phyloP scores from a whole-genome alignment of 2,113 vertebrate species.

The Desmodus rotundus region DNA sequence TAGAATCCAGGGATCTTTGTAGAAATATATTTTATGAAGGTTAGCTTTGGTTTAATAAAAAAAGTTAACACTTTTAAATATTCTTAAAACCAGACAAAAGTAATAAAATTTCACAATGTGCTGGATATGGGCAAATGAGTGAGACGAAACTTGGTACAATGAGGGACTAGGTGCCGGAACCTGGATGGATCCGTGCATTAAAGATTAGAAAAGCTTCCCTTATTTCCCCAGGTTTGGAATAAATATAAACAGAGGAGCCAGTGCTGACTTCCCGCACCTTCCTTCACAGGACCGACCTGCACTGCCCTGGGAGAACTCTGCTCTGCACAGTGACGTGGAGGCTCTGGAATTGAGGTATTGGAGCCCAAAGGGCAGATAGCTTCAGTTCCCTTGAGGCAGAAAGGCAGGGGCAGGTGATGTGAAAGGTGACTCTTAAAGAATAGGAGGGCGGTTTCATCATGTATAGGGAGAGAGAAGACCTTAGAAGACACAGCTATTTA shows the following conservation, averaged over 20 bases:
- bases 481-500: neutral
- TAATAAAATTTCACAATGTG: neutral
- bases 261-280: neutral
- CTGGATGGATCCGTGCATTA: neutral
- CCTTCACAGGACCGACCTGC: neutral
- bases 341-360: neutral
- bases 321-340: neutral
- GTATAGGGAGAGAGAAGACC: neutral
- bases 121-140: neutral
- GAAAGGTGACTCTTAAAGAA: neutral
- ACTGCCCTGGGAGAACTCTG: neutral
- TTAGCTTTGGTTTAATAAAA: neutral
- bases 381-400: neutral
- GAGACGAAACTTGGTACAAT: neutral
- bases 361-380: neutral
- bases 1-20: neutral
- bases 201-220: neutral
- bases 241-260: neutral
- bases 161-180: neutral
- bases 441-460: neutral
- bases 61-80: neutral
- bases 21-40: neutral
- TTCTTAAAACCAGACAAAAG: constrained; percentile 4
- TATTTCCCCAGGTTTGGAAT: neutral
- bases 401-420: neutral